Percentiles rank a stretch among this genome's conserved stretches.
Evolutionary conservation across 2,113 vertebrate species (phyloP).

Genomic region (Meleagris gallopavo): DNA sequence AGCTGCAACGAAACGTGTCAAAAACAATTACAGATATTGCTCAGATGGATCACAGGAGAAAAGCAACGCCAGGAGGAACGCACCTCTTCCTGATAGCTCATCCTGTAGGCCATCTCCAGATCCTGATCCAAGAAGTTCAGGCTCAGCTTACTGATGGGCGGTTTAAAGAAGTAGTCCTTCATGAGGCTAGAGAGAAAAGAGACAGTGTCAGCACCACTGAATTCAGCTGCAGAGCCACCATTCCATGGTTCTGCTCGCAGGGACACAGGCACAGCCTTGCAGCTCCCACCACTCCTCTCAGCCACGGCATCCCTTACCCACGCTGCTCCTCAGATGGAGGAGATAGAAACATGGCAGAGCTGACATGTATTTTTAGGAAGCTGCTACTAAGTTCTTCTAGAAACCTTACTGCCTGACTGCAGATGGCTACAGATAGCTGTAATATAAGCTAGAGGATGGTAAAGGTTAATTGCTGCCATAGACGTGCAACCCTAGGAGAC

Average conservation of each 20-base stretch:
- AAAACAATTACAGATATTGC: not conserved
- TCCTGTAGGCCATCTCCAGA: slow-evolving; percentile 90
- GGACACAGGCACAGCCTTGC: not conserved
- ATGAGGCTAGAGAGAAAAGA: slow-evolving; percentile 86
- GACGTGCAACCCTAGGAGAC: not conserved
- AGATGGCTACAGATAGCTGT: not conserved
- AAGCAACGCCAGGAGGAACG: not conserved
- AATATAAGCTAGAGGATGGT: not conserved
- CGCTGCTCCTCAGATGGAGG: not conserved
- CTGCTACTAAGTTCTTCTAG: not conserved
- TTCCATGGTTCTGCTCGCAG: not conserved
- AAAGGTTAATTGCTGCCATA: slow-evolving; percentile 32
- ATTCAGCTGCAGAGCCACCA: not conserved
- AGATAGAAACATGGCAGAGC: not conserved
- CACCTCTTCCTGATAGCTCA: slow-evolving; percentile 95
- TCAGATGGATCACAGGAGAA: not conserved
- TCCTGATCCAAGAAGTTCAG: slow-evolving; percentile 92
- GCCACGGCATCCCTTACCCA: not conserved
- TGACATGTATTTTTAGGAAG: not conserved
- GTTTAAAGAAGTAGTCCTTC: slow-evolving; percentile 99
- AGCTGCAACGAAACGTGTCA: not conserved
- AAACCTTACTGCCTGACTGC: not conserved
- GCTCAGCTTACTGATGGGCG: slow-evolving; percentile 96
- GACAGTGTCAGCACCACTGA: not conserved
- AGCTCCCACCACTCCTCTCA: not conserved